Base-by-base conservation (phyloP, 2,888 invertebrate species). In the Andrena haemorrhoa region DNA sequence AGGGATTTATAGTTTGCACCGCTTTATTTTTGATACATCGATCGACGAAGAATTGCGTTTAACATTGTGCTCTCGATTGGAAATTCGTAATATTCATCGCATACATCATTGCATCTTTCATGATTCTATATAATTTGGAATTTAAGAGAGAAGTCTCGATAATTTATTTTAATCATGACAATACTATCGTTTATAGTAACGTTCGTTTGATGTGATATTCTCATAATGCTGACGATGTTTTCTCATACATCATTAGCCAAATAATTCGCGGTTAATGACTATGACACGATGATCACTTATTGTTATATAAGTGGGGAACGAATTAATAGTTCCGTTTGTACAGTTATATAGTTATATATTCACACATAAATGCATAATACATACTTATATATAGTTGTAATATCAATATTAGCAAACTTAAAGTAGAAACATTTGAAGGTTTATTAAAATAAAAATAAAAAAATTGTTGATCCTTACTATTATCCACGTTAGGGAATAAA, bases 281-380 rank as follows among this genome's bases (percentile, higher is more conserved):
- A 77, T 66, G 85, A 79, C 81, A 79, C 66, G 72, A 82, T 82
- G 83, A 77, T 84, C 81, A 86, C 84, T 79, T 85, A 79, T 83
- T 78, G 79, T 83, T 82, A 78, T 79, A 84, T 86, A 86, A 88
- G 74, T 87, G 86, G 75, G 83, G 87, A 89, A 86, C 80, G 83
- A 79, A 85, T 86, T 89, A 71, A 88, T 88, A 88, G 90, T 91
- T 91, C 88, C 90, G 77, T 84, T 86, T 93, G 93, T 93, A 93
- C 92, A 93, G 92, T 90, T 92, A 90, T 83, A 89, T 89, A 89
- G 82, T 81, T 86, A 90, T 89, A 88, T 85, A 86, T 84, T 85
- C 86, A 89, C 86, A 87, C 83, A 87, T 86, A 90, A 83, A 89
- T 89, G 84, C 85, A 90, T 88, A 90, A 84, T 86, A 82, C 84